These are phyloP conservation scores for Drosophila suzukii DNA, from an alignment of 1,140 invertebrate genomes.

Conservation along the genomic window DNA sequence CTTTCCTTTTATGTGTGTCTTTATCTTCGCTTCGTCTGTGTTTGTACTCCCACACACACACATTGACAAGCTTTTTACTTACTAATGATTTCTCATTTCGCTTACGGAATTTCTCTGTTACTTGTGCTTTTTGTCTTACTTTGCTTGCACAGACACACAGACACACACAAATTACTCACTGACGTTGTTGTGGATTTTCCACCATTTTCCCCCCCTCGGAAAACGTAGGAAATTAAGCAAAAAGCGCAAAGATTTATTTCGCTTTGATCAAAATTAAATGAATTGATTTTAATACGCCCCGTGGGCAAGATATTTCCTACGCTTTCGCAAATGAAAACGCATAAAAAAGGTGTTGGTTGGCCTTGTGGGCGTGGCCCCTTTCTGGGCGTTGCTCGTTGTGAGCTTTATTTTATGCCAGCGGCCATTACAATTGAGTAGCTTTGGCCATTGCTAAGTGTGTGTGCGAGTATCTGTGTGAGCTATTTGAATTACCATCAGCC, in stretches of 20 bases:
- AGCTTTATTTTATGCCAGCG: slow-evolving; percentile 52
- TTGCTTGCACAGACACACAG: slow-evolving; percentile 22
- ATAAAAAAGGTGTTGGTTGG: slow-evolving; percentile 68
- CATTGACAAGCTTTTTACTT: slow-evolving; percentile 73
- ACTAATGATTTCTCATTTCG: slow-evolving; percentile 83
- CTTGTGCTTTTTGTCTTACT: slow-evolving; percentile 79
- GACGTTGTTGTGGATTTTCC: slow-evolving; percentile 79
- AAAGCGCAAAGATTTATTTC: slow-evolving; percentile 83
- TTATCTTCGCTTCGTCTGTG: slow-evolving; percentile 50
- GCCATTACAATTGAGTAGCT: slow-evolving; percentile 64
- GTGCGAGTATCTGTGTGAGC: slow-evolving; percentile 25
- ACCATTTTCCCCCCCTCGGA: slow-evolving; percentile 46
- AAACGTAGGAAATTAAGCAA: slow-evolving; percentile 79
- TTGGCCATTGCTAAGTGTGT: slow-evolving; percentile 11
- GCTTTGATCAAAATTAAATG: slow-evolving; percentile 83
- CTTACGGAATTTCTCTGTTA: slow-evolving; percentile 75
- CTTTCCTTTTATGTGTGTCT: slow-evolving; percentile 71
- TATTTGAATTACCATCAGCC: slow-evolving; percentile 28
- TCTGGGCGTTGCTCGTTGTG: slow-evolving; percentile 32
- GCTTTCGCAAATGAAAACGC: slow-evolving; percentile 77
- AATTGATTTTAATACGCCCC: slow-evolving; percentile 83
- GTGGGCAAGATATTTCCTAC: slow-evolving; percentile 80
- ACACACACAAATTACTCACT: slow-evolving; percentile 65
- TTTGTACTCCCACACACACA: slow-evolving; percentile 41
- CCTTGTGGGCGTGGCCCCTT: slow-evolving; percentile 48